Conservation (phyloP, 2,113 vertebrate genomes). For the cat (Felis catus) region DNA sequence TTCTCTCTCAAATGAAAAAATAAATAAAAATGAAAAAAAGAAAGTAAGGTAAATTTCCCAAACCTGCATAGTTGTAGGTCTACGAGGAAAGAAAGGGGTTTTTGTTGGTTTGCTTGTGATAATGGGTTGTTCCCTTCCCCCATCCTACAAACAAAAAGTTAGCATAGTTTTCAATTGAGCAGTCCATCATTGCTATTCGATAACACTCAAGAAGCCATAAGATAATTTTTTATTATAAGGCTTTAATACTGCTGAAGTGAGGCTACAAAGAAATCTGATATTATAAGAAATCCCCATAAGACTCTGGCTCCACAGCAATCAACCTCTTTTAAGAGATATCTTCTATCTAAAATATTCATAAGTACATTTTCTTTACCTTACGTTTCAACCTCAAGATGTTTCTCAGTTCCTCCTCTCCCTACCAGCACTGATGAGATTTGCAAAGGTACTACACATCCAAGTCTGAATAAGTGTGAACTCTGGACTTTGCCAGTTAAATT, state of each 20-base stretch:
- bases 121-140: not conserved
- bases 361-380: slow-evolving; percentile 32
- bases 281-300: not conserved
- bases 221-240: slow-evolving; percentile 14
- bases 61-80: not conserved
- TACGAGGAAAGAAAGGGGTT: not conserved
- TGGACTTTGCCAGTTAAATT: slow-evolving; percentile 13
- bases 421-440: not conserved
- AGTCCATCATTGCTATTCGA: not conserved
- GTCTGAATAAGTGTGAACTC: slow-evolving; percentile 7
- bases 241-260: slow-evolving; percentile 10
- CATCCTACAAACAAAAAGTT: slow-evolving; percentile 22
- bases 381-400: not conserved
- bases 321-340: not conserved
- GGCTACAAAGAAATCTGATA: slow-evolving; percentile 39
- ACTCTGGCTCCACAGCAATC: not conserved
- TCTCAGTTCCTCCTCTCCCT: not conserved
- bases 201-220: not conserved
- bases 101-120: not conserved
- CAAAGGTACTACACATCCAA: slow-evolving; percentile 4
- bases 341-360: slow-evolving; percentile 53
- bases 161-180: not conserved
- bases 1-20: too few relatives aligned
- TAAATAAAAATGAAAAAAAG: too few relatives aligned
- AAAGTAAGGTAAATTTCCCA: slow-evolving; percentile 36